Percentiles rank a stretch among this genome's conserved stretches.
Conservation (phyloP, 1,140 invertebrate species). For the Acromyrmex echinatior region DNA sequence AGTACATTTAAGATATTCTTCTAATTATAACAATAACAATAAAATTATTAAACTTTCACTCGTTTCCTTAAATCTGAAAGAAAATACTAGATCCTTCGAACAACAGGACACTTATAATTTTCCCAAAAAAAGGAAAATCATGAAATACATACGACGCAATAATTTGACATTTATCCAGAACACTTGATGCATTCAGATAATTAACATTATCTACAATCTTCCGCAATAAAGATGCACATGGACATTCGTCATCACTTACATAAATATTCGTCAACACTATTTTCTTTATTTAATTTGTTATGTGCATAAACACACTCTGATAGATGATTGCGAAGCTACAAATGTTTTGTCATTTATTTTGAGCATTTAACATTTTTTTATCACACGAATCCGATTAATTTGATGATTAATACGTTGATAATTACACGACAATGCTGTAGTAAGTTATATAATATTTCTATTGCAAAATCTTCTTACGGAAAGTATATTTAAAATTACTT, state of each 20-base stretch:
- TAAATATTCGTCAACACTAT: background rate
- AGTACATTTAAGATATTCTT: background rate
- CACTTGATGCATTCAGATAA: background rate
- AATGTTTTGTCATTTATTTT: background rate
- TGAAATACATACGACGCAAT: background rate
- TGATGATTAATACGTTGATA: background rate
- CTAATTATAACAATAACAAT: background rate
- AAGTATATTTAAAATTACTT: background rate
- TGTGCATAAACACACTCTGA: background rate
- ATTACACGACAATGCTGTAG: background rate
- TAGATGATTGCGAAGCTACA: background rate
- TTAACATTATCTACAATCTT: background rate
- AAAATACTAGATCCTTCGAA: background rate
- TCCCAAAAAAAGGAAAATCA: background rate
- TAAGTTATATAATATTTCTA: constrained; percentile 26
- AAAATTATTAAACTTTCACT: background rate
- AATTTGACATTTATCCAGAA: constrained; percentile 25
- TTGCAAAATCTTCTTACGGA: background rate
- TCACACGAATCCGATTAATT: background rate
- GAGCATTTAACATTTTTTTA: background rate
- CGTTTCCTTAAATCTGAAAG: background rate
- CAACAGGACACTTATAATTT: background rate
- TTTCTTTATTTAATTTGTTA: background rate
- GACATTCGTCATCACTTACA: background rate
- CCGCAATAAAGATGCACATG: background rate